phyloP scores from a whole-genome alignment of 2,888 invertebrate species.

The Oscheius myriophilus region DNA sequence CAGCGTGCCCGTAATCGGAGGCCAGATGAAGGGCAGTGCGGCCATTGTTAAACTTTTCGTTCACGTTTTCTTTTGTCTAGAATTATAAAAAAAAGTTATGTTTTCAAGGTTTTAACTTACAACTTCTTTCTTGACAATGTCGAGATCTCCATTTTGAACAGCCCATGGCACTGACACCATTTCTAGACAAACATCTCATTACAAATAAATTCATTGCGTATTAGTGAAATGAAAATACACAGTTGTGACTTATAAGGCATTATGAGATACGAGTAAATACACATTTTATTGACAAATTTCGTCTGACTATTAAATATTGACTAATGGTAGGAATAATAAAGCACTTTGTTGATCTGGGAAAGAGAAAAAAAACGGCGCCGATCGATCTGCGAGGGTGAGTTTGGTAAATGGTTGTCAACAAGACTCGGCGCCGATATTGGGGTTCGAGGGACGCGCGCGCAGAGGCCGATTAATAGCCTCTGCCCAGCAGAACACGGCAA shows the following conservation, averaged over 20 bases:
- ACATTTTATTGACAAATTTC: background rate
- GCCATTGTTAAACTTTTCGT: slow-evolving; percentile 88
- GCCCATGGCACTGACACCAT: slow-evolving; percentile 44
- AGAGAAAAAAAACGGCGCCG: background rate
- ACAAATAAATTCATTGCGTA: background rate
- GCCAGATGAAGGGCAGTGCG: slow-evolving; percentile 88
- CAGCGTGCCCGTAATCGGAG: slow-evolving; percentile 92
- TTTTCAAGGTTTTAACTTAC: slow-evolving; percentile 11
- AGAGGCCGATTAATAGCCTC: slow-evolving; percentile 15
- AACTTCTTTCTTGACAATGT: slow-evolving; percentile 39
- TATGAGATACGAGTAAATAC: background rate
- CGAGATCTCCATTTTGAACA: slow-evolving; percentile 50
- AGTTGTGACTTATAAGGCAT: slow-evolving; percentile 1
- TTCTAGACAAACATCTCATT: background rate
- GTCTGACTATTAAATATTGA: background rate
- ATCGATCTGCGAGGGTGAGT: background rate
- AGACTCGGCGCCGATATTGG: slow-evolving; percentile 25
- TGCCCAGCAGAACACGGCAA: background rate
- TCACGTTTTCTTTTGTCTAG: slow-evolving; percentile 73
- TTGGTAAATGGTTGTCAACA: slow-evolving; percentile 18
- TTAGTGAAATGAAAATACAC: background rate
- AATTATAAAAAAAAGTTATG: slow-evolving; percentile 1
- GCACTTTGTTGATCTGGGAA: background rate
- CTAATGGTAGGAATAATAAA: background rate
- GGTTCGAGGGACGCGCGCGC: slow-evolving; percentile 17